phyloP scores from a whole-genome alignment of 2,797 vertebrate genomes.

The Centropyge bicolor region DNA sequence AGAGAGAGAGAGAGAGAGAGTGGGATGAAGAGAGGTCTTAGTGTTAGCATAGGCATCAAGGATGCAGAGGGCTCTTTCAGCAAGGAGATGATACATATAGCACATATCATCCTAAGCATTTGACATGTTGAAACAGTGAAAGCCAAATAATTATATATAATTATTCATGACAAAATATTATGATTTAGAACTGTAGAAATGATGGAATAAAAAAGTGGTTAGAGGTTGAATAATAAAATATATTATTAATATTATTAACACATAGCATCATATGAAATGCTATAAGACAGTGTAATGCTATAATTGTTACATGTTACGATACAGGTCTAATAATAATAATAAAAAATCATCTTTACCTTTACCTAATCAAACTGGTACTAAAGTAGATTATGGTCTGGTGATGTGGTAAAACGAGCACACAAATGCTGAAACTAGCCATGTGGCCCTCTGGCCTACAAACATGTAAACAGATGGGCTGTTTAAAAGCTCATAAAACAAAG shows the following conservation, averaged over 20 bases:
- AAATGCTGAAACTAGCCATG: slow-evolving; percentile 36
- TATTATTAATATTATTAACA: neutral
- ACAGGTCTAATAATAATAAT: neutral
- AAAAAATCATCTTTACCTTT: neutral
- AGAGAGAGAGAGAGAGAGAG: slow-evolving; percentile 68
- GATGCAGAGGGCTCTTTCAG: slow-evolving; percentile 32
- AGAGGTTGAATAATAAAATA: neutral
- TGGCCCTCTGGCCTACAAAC: slow-evolving; percentile 43
- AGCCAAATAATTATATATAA: slow-evolving; percentile 19
- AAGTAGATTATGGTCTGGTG: slow-evolving; percentile 10
- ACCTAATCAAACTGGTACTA: neutral
- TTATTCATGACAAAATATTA: slow-evolving; percentile 28
- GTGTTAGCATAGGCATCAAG: slow-evolving; percentile 80
- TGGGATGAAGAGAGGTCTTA: slow-evolving; percentile 60
- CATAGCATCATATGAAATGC: slow-evolving; percentile 8
- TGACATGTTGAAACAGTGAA: slow-evolving; percentile 49
- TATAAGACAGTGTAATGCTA: neutral
- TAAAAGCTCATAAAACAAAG: slow-evolving; percentile 71
- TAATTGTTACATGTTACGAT: neutral
- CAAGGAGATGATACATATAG: slow-evolving; percentile 53
- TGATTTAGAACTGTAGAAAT: slow-evolving; percentile 2
- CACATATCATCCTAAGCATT: slow-evolving; percentile 62
- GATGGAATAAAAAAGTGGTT: neutral
- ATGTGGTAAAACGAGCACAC: slow-evolving; percentile 32
- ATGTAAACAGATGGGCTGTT: slow-evolving; percentile 65